Percentiles rank a stretch among this genome's conserved stretches.
Conservation (phyloP, 2,113 vertebrate species). For the Rhinogobius similis region DNA sequence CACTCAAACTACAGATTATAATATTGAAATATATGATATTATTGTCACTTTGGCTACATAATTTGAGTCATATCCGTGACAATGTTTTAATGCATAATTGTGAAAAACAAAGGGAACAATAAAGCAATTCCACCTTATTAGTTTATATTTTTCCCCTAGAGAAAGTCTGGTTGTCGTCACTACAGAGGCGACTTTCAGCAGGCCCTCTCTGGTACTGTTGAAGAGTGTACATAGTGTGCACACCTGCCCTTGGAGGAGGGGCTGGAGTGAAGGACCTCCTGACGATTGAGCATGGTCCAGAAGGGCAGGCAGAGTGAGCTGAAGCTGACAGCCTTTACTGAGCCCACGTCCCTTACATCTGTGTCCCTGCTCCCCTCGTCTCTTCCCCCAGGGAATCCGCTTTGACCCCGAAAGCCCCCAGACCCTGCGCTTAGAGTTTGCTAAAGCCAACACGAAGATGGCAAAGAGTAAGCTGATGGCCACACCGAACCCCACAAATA, state of each 20-base stretch:
- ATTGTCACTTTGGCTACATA: no score
- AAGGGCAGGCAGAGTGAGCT: slow-evolving; percentile 56
- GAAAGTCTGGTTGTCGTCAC: not conserved
- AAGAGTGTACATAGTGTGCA: slow-evolving; percentile 29
- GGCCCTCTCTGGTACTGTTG: slow-evolving; percentile 18
- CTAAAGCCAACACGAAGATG: slow-evolving; percentile 99
- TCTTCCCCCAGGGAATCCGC: slow-evolving; percentile 90
- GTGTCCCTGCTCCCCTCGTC: slow-evolving; percentile 67
- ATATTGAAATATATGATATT: no score
- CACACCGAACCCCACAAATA: slow-evolving; percentile 94
- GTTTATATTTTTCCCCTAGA: not conserved
- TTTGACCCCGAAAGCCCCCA: slow-evolving; percentile 99
- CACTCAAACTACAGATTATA: not conserved
- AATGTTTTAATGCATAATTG: not conserved
- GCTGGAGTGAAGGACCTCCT: slow-evolving; percentile 48
- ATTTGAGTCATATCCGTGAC: no score
- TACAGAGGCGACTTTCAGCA: not conserved
- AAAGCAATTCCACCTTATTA: not conserved
- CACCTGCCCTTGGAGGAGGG: not conserved
- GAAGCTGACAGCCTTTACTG: slow-evolving; percentile 57
- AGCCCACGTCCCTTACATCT: slow-evolving; percentile 72
- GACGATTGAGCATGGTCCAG: slow-evolving; percentile 50
- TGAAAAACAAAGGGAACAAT: not conserved
- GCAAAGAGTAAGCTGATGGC: slow-evolving; percentile 99
- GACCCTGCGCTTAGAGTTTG: slow-evolving; percentile 98